Conservation (phyloP, 2,888 invertebrate genomes). For the Euspilapteryx auroguttella region DNA sequence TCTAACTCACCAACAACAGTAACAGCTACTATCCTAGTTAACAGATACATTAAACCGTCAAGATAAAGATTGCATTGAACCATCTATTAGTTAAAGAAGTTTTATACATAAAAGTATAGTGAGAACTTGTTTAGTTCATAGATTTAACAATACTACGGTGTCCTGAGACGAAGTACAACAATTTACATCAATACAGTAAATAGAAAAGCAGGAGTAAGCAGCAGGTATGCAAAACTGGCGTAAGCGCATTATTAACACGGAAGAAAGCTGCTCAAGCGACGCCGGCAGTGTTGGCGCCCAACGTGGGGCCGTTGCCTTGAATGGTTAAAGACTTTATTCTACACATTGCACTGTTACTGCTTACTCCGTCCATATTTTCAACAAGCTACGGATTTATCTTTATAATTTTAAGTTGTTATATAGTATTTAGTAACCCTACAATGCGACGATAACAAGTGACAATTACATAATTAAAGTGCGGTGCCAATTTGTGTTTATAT, state of each 20-base stretch:
- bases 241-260: too few relatives aligned
- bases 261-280: too few relatives aligned
- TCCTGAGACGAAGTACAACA: conserved; percentile 27
- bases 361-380: conserved; percentile 31
- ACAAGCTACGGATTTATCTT: conserved; percentile 31
- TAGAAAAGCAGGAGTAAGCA: conserved; percentile 44
- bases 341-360: too few relatives aligned
- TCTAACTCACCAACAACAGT: conserved; percentile 39
- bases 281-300: conserved; percentile 1
- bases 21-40: too few relatives aligned
- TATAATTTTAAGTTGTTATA: conserved; percentile 22
- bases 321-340: too few relatives aligned
- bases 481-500: conserved; percentile 25
- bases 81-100: conserved; percentile 33
- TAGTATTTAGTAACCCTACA: conserved; percentile 13
- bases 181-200: conserved; percentile 40
- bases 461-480: conserved; percentile 41
- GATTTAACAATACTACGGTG: conserved; percentile 45
- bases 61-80: conserved; percentile 60
- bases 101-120: conserved; percentile 29
- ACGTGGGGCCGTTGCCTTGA: too few relatives aligned
- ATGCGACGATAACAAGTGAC: conserved; percentile 46
- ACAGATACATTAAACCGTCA: conserved; percentile 24
- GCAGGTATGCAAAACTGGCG: conserved; percentile 11
- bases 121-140: conserved; percentile 37